Conservation (phyloP, 1,140 invertebrate species). For the Odontomachus brunneus region DNA sequence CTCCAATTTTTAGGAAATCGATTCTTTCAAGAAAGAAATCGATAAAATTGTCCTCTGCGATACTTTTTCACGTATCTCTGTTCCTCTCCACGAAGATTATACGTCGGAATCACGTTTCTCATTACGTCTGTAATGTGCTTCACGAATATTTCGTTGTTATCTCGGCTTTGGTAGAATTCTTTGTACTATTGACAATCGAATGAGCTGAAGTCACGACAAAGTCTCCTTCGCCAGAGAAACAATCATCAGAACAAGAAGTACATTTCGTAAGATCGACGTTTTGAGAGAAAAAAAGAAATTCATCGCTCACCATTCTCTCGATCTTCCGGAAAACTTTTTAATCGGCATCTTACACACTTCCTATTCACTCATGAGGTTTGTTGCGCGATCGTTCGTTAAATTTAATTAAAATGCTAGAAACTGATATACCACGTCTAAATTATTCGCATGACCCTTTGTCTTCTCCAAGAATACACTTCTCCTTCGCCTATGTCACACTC, state of each 20-base stretch:
- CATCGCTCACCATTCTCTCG: background rate
- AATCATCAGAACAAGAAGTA: conserved; percentile 66
- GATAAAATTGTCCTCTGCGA: conserved; percentile 46
- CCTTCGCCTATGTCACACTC: conserved; percentile 14
- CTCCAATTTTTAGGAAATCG: background rate
- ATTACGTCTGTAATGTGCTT: background rate
- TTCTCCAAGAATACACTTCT: conserved; percentile 28
- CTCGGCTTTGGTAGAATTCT: conserved; percentile 6
- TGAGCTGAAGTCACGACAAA: conserved; percentile 13
- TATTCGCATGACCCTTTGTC: conserved; percentile 28
- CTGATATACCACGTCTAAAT: conserved; percentile 36
- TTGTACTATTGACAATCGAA: conserved; percentile 36
- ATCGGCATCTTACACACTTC: conserved; percentile 69
- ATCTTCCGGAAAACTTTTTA: conserved; percentile 36
- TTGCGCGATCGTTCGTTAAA: conserved; percentile 69
- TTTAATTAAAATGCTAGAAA: conserved; percentile 75
- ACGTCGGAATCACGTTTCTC: conserved; percentile 35
- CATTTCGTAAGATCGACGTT: conserved; percentile 8
- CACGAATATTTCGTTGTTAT: background rate
- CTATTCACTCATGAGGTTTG: conserved; percentile 64
- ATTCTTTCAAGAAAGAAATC: conserved; percentile 3
- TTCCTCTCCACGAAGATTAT: conserved; percentile 15
- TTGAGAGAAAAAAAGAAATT: conserved; percentile 26
- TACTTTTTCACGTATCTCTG: conserved; percentile 33
- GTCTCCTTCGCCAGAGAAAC: conserved; percentile 5